Evolutionary conservation across 2,113 vertebrate species (phyloP).

Genomic region (Alaudala cheleensis): DNA sequence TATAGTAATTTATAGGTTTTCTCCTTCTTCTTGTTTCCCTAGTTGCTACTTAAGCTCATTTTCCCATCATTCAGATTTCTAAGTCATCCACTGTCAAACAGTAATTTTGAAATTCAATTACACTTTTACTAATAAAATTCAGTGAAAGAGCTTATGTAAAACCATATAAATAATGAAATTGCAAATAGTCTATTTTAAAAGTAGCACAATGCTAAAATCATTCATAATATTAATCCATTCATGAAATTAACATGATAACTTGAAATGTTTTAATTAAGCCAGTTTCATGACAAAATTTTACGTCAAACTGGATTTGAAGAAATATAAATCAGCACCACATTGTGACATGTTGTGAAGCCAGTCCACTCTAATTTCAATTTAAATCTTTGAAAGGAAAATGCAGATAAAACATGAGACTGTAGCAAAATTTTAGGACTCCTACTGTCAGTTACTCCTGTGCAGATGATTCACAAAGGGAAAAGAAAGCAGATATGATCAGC

Average conservation of each 20-base stretch:
- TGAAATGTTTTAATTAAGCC: neutral
- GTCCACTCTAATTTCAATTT: fast-evolving
- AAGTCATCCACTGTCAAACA: neutral
- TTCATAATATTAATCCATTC: neutral
- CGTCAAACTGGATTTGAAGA: neutral
- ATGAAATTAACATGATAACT: neutral
- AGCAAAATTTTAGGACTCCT: neutral
- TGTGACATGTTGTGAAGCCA: fast-evolving
- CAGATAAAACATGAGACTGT: neutral
- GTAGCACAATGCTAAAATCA: neutral
- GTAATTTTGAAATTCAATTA: conserved; percentile 1
- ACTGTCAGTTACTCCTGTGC: neutral
- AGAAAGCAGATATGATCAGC: fast-evolving
- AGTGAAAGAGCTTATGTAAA: neutral
- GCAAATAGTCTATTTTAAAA: neutral
- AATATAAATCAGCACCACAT: fast-evolving
- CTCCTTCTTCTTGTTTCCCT: neutral
- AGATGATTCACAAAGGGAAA: neutral
- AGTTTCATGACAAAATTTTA: neutral
- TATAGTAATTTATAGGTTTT: neutral
- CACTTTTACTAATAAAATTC: neutral
- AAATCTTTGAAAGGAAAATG: neutral
- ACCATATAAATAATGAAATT: neutral
- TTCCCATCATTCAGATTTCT: neutral
- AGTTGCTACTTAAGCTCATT: neutral